A percentile compares a stretch with the other conserved stretches of the same genome.
phyloP scores from a whole-genome alignment of 1,140 invertebrate species.

The Phenacoccus solenopsis region DNA sequence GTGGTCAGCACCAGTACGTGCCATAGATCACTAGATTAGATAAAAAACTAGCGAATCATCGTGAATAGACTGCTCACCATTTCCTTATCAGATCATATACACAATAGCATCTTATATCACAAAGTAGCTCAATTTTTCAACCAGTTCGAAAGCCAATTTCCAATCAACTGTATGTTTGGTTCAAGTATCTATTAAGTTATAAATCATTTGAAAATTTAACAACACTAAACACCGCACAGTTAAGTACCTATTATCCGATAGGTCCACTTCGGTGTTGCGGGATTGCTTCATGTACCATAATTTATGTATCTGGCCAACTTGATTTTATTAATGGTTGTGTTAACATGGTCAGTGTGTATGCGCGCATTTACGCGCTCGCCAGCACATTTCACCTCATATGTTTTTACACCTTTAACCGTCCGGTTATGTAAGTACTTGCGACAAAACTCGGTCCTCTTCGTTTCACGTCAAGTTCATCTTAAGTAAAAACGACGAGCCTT shows the following conservation, averaged over 20 bases:
- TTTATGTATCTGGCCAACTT: background rate
- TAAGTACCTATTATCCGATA: background rate
- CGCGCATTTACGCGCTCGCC: too few species aligned
- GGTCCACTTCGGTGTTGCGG: too few species aligned
- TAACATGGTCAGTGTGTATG: background rate
- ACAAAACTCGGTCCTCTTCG: background rate
- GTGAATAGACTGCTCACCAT: too few species aligned
- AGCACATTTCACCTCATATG: background rate
- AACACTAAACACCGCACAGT: background rate
- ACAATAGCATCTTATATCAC: too few species aligned
- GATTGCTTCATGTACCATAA: background rate
- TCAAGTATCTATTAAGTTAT: background rate
- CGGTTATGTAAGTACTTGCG: too few species aligned
- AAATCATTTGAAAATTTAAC: background rate
- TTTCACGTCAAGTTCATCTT: background rate
- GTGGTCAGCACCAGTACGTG: too few species aligned
- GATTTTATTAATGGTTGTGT: background rate
- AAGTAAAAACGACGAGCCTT: background rate
- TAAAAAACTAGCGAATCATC: too few species aligned
- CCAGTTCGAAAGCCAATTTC: too few species aligned
- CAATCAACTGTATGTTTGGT: too few species aligned
- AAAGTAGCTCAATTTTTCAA: too few species aligned
- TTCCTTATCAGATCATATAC: too few species aligned
- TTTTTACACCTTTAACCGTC: background rate
- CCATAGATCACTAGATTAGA: too few species aligned